These are phyloP conservation scores for Epizoanthus scotinus DNA, from an alignment of 92 coral and sea anemone genomes.

Conservation along the genomic window DNA sequence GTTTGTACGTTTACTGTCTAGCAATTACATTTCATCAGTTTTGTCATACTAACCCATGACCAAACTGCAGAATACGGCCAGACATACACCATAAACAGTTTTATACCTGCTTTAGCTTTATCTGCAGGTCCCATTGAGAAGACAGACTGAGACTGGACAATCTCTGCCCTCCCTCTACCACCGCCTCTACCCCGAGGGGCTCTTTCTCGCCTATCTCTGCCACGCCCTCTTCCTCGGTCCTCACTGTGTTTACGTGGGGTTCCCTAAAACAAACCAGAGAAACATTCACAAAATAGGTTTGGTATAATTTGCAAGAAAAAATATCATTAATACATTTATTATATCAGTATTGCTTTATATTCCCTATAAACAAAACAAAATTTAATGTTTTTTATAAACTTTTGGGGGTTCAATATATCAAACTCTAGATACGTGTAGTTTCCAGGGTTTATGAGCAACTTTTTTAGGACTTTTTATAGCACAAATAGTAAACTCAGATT, in stretches of 20 bases:
- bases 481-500: no score
- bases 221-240: constrained; percentile 1
- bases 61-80: background rate
- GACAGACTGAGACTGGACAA: constrained; percentile 25
- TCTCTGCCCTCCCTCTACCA: constrained; percentile 22
- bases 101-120: constrained; percentile 17
- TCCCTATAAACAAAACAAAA: no score
- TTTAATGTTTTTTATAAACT: no score
- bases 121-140: constrained; percentile 39
- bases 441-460: no score
- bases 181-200: constrained; percentile 14
- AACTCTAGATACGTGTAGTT: no score
- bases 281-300: background rate
- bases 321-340: background rate
- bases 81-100: background rate
- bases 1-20: no score
- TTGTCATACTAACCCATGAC: no score
- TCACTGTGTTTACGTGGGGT: background rate
- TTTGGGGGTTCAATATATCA: no score
- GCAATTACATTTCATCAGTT: no score
- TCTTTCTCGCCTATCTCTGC: constrained; percentile 24
- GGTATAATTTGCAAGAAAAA: background rate
- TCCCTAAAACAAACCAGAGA: background rate
- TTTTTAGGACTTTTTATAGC: no score
- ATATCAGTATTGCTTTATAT: background rate